Percentiles rank a stretch among this genome's conserved stretches.
Evolutionary conservation across 92 coral and sea anemone genomes (phyloP).

Genomic region (Meandrina meandrites): DNA sequence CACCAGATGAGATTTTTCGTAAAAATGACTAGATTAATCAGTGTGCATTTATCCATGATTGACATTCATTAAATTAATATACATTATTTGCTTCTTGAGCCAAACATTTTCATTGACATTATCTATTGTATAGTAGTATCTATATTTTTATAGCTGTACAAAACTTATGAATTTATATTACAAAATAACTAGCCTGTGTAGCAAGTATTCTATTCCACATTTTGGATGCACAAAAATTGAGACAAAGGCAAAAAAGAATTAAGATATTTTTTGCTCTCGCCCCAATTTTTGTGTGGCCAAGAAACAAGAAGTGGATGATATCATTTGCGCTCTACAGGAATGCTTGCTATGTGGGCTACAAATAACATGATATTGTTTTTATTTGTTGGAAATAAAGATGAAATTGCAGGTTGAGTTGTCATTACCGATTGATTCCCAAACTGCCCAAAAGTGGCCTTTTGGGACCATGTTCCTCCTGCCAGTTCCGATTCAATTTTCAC

Average conservation of each 20-base stretch:
- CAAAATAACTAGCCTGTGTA: neutral
- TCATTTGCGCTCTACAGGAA: too few species aligned
- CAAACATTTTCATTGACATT: neutral
- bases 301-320: too few species aligned
- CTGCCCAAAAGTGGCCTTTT: too few species aligned
- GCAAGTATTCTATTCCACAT: too few species aligned
- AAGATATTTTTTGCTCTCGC: too few species aligned
- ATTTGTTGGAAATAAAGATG: neutral
- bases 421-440: too few species aligned
- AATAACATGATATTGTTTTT: neutral
- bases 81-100: neutral
- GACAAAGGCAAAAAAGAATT: too few species aligned
- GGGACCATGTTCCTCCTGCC: too few species aligned
- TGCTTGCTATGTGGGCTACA: too few species aligned
- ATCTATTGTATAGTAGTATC: neutral
- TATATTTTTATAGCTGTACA: neutral
- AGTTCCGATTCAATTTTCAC: too few species aligned
- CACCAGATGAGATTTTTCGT: neutral
- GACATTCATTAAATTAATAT: neutral
- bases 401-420: neutral
- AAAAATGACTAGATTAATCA: neutral
- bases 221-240: too few species aligned
- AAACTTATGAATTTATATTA: neutral
- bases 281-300: too few species aligned
- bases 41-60: neutral